Evolutionary conservation across 1,140 invertebrate species (phyloP).

Genomic region (Plectrocnemia conspersa): DNA sequence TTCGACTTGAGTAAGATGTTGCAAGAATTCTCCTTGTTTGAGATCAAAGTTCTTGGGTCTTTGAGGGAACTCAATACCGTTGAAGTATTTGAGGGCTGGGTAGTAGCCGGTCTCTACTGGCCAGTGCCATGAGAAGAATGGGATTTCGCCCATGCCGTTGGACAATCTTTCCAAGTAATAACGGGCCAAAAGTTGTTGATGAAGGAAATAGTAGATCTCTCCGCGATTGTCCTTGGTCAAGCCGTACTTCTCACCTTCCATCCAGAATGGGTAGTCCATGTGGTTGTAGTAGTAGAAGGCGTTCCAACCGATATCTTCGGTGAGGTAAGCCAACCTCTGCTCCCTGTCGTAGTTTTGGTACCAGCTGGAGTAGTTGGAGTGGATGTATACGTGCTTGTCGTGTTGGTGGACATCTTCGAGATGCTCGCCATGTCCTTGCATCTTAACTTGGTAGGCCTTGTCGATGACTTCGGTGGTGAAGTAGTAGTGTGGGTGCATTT

Average conservation of each 20-base stretch:
- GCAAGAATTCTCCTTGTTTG: slow-evolving; percentile 37
- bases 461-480: slow-evolving; percentile 57
- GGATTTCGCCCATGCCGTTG: slow-evolving; percentile 58
- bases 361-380: slow-evolving; percentile 55
- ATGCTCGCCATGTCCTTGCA: slow-evolving; percentile 46
- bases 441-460: slow-evolving; percentile 55
- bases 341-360: slow-evolving; percentile 47
- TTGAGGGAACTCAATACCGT: slow-evolving; percentile 60
- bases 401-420: slow-evolving; percentile 44
- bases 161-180: slow-evolving; percentile 67
- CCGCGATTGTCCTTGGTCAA: slow-evolving; percentile 55
- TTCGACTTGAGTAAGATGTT: slow-evolving; percentile 49
- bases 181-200: slow-evolving; percentile 59
- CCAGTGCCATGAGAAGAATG: slow-evolving; percentile 52
- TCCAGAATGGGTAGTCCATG: slow-evolving; percentile 59
- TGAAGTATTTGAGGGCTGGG: slow-evolving; percentile 59
- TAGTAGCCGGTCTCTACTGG: slow-evolving; percentile 59
- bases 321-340: slow-evolving; percentile 64
- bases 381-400: slow-evolving; percentile 46
- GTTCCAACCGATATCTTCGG: slow-evolving; percentile 69
- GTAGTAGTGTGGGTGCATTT: slow-evolving; percentile 63
- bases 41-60: slow-evolving; percentile 51
- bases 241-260: slow-evolving; percentile 49
- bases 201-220: slow-evolving; percentile 57
- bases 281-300: slow-evolving; percentile 63